phyloP scores from a whole-genome alignment of 2,888 invertebrate genomes.

The Diaphora mendica region DNA sequence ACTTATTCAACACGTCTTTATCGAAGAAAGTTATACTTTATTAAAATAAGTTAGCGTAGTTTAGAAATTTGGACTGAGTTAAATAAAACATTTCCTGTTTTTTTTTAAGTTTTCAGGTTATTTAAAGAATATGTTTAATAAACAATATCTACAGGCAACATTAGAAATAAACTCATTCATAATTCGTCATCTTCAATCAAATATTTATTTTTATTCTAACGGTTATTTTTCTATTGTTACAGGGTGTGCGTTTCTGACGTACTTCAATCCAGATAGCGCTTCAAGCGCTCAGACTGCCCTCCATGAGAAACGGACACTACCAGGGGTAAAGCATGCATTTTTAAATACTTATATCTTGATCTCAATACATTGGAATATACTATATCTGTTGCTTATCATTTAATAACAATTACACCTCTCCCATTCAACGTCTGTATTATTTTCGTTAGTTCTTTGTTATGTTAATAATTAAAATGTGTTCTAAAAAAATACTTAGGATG shows the following conservation, averaged over 20 bases:
- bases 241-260: conserved; percentile 99
- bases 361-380: not conserved
- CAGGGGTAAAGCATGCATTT: conserved; percentile 93
- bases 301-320: conserved; percentile 99
- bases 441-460: no score
- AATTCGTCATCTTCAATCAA: not conserved
- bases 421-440: no score
- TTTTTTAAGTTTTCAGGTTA: no score
- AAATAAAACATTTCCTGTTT: no score
- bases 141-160: no score
- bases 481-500: not conserved
- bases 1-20: no score
- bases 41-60: no score
- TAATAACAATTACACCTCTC: no score
- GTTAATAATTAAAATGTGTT: not conserved
- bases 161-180: not conserved
- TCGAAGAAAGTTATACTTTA: no score
- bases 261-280: conserved; percentile 98
- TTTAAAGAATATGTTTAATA: no score
- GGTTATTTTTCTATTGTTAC: conserved; percentile 65
- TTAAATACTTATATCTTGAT: not conserved
- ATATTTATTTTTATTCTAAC: not conserved
- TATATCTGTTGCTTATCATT: not conserved
- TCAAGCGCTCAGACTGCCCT: conserved; percentile 96
- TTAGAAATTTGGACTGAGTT: no score